Conservation (phyloP, 2,797 vertebrate species). For the Prionace glauca region DNA sequence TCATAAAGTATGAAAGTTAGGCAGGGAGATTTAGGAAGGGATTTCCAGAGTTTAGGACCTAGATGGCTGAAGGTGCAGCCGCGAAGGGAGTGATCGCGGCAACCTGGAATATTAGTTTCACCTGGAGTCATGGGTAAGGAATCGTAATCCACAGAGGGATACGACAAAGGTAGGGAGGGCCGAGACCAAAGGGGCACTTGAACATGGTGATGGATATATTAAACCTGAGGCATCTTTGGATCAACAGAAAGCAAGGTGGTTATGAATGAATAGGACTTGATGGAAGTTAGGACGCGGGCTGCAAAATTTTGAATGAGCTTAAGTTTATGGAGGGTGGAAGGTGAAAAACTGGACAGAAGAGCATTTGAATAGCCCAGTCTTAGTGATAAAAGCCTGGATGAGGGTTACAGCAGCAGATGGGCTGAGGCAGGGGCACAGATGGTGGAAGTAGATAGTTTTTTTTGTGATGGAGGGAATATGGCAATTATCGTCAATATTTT, state of each 20-base stretch:
- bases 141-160: background rate
- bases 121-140: background rate
- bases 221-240: background rate
- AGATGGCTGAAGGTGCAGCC: background rate
- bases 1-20: background rate
- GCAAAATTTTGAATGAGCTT: background rate
- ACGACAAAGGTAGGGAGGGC: background rate
- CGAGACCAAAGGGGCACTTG: no score
- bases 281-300: background rate
- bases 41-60: background rate
- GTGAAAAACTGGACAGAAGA: background rate
- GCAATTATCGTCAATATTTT: no score
- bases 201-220: background rate
- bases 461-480: background rate
- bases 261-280: background rate
- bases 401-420: background rate
- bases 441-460: background rate
- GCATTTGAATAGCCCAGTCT: background rate
- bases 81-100: background rate
- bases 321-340: background rate
- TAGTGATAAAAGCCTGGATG: background rate
- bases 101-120: background rate
- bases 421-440: background rate
- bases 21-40: background rate
- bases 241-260: background rate